phyloP scores from a whole-genome alignment of 2,113 vertebrate genomes.

The Phalacrocorax brasilianus region DNA sequence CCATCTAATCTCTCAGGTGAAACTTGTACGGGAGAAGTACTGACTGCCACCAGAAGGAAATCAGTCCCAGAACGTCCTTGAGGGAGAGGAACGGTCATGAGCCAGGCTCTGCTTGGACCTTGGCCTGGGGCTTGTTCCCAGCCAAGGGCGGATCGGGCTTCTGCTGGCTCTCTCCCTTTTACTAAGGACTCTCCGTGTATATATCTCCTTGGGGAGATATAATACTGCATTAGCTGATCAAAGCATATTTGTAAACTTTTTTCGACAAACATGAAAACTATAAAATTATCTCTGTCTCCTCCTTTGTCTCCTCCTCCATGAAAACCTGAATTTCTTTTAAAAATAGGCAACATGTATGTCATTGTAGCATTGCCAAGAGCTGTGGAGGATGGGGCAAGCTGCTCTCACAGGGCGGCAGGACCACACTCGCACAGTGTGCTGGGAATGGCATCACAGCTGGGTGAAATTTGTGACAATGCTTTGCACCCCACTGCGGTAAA shows the following conservation, averaged over 20 bases:
- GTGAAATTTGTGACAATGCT: background rate
- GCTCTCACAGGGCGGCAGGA: background rate
- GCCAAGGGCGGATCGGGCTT: background rate
- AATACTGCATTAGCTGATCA: background rate
- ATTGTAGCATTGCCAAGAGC: background rate
- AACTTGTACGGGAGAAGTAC: background rate
- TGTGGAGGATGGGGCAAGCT: background rate
- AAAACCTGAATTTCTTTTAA: background rate
- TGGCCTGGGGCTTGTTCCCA: background rate
- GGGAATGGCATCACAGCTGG: background rate
- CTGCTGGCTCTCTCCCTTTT: background rate
- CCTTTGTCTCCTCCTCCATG: background rate
- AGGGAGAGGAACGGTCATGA: background rate
- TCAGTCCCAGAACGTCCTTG: background rate
- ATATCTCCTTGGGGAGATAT: background rate
- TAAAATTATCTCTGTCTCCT: background rate
- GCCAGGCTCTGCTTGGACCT: slow-evolving; percentile 15
- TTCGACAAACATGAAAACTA: background rate
- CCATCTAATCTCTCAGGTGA: background rate
- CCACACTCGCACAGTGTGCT: background rate
- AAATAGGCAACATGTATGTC: accelerated
- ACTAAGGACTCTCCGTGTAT: background rate
- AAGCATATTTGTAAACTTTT: background rate
- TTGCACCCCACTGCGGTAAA: background rate
- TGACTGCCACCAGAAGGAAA: background rate